Evolutionary conservation across 1,140 invertebrate genomes (phyloP).

Genomic region (Brachionus manjavacas): DNA sequence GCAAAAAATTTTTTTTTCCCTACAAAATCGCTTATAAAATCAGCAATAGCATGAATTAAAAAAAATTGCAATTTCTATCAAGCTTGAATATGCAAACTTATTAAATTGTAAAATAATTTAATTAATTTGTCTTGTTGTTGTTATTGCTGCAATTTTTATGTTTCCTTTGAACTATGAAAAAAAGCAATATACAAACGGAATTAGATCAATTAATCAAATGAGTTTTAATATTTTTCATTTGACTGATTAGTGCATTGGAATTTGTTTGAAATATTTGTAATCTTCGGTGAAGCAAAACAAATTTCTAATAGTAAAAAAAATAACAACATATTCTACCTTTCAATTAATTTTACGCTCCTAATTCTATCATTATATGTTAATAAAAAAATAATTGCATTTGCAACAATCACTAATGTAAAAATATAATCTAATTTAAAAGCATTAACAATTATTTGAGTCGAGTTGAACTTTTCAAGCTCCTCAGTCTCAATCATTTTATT

Average conservation of each 20-base stretch:
- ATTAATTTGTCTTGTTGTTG: slow-evolving; percentile 9
- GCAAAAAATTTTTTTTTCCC: neutral
- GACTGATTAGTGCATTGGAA: neutral
- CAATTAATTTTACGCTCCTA: neutral
- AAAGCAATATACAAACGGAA: neutral
- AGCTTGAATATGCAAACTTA: neutral
- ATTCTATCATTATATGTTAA: too few relatives aligned
- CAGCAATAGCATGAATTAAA: slow-evolving; percentile 16
- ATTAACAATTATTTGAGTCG: too few relatives aligned
- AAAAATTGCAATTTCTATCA: neutral
- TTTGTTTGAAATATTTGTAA: neutral
- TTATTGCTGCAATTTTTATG: neutral
- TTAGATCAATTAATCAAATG: slow-evolving; percentile 1
- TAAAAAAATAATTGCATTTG: too few relatives aligned
- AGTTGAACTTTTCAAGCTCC: too few relatives aligned
- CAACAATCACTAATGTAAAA: too few relatives aligned
- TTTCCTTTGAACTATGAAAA: neutral
- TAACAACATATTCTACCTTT: neutral
- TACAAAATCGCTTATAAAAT: neutral
- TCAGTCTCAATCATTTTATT: too few relatives aligned
- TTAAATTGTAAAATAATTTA: slow-evolving; percentile 16
- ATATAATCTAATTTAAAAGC: too few relatives aligned
- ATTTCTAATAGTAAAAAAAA: neutral
- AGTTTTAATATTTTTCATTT: neutral
- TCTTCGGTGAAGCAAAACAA: neutral